Evolutionary conservation across 37 sponge, comb jelly and placozoan genomes (phyloP), one percentile per base, ranked within the genome.

Genomic region (Agelas oroides): DNA sequence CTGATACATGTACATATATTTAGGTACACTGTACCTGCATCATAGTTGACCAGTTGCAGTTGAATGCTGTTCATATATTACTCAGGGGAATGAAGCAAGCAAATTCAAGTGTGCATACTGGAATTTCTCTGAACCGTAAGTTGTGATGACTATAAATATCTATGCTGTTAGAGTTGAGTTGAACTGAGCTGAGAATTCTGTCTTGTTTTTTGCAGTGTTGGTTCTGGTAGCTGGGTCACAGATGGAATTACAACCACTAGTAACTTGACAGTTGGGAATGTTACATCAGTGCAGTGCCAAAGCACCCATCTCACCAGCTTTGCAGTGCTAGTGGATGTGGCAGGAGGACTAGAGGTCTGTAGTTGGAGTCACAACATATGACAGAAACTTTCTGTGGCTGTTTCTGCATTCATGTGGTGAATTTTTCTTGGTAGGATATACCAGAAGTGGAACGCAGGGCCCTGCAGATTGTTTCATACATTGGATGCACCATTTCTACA

Each of bases 291-390:
- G 24, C 37, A 30, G 25, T 91, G 91, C 59, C 11, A 21, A 46
- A 75, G 76, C 65, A 76, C 69, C 25, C 91, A 91, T 33, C 24
- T 86, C 54, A 86, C 91, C 12, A 82, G 87, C 33, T 91, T 91
- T 91, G 91, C 91, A 25, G 83, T 91, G 15, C 78, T 91, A 35
- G 91, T 91, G 38, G 87, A 91, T 65, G 91, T 82, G 14, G 70
- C 81, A 0, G 90, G 90, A 60, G 67, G 60, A n/a, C 30, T 74
- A 61, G 12, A 61, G 27, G 62, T 61, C 46, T 46, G 46, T 46
- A n/a, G n/a, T n/a, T n/a, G n/a, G n/a, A n/a, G n/a, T n/a, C n/a
- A n/a, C n/a, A n/a, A n/a, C n/a, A 56, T 18, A 56, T 56, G 18
- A n/a, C n/a, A n/a, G n/a, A n/a, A n/a, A n/a, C n/a, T n/a, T n/a